Percentiles rank a stretch among this genome's conserved stretches.
Conservation (phyloP, 2,113 vertebrate genomes). For the Tretioscincus oriximinensis region DNA sequence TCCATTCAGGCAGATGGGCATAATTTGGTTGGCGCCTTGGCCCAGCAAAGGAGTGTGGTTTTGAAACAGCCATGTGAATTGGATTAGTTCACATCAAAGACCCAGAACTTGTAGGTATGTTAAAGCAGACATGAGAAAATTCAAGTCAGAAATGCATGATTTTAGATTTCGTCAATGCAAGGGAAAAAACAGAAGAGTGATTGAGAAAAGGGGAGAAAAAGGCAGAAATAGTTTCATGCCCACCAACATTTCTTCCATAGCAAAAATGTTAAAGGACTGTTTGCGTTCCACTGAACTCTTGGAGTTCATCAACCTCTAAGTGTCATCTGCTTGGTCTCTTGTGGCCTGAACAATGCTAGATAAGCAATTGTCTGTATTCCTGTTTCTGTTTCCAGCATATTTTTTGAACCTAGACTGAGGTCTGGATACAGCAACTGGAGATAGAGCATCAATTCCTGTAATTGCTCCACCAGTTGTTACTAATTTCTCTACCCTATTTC, state of each 20-base stretch:
- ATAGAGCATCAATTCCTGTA: too few species aligned
- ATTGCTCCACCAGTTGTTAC: too few species aligned
- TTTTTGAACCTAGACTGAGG: not conserved
- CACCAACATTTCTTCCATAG: not conserved
- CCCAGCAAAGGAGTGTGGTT: slow-evolving; percentile 48
- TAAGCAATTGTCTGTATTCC: not conserved
- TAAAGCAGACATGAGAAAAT: slow-evolving; percentile 59
- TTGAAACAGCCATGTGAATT: slow-evolving; percentile 48
- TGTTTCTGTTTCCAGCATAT: not conserved
- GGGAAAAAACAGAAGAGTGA: slow-evolving; percentile 40
- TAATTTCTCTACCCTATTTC: too few species aligned
- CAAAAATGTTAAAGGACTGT: not conserved
- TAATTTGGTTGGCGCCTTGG: slow-evolving; percentile 63
- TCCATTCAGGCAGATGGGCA: slow-evolving; percentile 67
- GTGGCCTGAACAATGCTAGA: not conserved
- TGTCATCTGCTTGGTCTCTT: not conserved
- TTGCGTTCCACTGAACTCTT: not conserved
- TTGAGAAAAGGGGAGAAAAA: not conserved
- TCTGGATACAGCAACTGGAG: too few species aligned
- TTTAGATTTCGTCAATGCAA: slow-evolving; percentile 36
- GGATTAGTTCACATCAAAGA: slow-evolving; percentile 73
- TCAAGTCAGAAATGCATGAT: slow-evolving; percentile 42
- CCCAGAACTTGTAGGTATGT: slow-evolving; percentile 49
- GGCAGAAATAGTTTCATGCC: not conserved
- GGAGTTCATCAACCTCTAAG: not conserved